A percentile compares a stretch with the other conserved stretches of the same genome.
Conservation (phyloP, 1,140 invertebrate species). For the Neotoxoptera formosana region DNA sequence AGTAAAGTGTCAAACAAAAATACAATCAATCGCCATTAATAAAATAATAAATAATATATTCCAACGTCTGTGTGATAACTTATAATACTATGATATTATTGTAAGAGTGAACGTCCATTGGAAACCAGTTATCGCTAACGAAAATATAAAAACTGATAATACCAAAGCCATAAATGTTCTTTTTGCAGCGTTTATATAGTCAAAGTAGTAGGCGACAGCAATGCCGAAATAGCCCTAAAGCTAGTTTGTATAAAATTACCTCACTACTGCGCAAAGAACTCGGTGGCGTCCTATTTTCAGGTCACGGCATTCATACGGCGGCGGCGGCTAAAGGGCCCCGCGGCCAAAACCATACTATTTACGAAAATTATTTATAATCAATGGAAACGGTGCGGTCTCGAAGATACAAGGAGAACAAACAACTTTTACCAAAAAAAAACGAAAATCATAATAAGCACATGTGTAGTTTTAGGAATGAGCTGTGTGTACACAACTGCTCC, state of each 20-base stretch:
- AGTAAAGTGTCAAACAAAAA: background rate
- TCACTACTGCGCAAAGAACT: background rate
- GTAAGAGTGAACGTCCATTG: conserved; percentile 3
- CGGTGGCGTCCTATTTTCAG: conserved; percentile 26
- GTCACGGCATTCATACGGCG: conserved; percentile 21
- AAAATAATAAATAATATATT: background rate
- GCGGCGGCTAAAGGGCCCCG: background rate
- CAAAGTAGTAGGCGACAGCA: background rate
- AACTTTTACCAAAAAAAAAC: background rate
- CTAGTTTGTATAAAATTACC: conserved; percentile 16
- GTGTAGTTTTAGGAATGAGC: background rate
- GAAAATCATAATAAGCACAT: background rate
- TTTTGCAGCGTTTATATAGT: background rate
- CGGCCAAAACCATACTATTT: background rate
- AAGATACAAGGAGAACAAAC: background rate
- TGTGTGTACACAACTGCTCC: background rate
- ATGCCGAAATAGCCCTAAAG: conserved; percentile 42
- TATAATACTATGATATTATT: background rate
- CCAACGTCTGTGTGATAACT: background rate
- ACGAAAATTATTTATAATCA: conserved; percentile 23
- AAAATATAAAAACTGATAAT: conserved; percentile 14
- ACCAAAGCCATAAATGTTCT: background rate
- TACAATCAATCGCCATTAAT: background rate
- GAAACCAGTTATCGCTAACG: conserved; percentile 29
- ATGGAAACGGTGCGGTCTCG: background rate